Conservation (phyloP, 2,113 vertebrate genomes). For the Carassius auratus region DNA sequence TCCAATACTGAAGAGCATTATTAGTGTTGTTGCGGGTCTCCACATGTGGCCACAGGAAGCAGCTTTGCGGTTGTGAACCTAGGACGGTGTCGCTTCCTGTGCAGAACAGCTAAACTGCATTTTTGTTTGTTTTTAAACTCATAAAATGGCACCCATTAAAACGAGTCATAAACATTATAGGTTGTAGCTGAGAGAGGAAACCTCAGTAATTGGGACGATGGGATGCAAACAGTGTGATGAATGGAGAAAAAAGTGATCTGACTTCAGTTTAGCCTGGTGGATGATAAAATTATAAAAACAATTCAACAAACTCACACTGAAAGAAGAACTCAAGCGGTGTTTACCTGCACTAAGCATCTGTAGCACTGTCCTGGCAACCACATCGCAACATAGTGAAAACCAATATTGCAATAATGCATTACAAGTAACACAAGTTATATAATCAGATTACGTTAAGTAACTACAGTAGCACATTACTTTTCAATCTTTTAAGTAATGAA, state of each 20-base stretch:
- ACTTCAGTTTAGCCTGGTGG: not conserved
- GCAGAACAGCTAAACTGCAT: not conserved
- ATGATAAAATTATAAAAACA: not conserved
- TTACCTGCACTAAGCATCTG: no score
- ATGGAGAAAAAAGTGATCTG: not conserved
- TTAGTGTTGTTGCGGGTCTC: not conserved
- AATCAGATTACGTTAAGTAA: no score
- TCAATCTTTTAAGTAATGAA: no score
- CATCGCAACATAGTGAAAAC: no score
- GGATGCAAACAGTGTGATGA: not conserved
- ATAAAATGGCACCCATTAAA: not conserved
- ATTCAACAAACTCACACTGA: not conserved
- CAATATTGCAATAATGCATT: no score
- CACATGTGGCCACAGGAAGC: not conserved
- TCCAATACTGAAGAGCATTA: not conserved
- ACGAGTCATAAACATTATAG: constrained; percentile 2
- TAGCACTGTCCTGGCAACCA: no score
- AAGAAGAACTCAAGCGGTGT: not conserved
- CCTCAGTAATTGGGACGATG: no score
- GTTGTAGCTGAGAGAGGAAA: not conserved
- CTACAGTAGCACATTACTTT: no score
- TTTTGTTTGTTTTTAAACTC: not conserved
- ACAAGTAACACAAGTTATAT: no score
- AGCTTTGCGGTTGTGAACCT: not conserved
- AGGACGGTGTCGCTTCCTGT: constrained; percentile 14